phyloP scores from a whole-genome alignment of 2,797 vertebrate species.

The Lacerta bilineata region DNA sequence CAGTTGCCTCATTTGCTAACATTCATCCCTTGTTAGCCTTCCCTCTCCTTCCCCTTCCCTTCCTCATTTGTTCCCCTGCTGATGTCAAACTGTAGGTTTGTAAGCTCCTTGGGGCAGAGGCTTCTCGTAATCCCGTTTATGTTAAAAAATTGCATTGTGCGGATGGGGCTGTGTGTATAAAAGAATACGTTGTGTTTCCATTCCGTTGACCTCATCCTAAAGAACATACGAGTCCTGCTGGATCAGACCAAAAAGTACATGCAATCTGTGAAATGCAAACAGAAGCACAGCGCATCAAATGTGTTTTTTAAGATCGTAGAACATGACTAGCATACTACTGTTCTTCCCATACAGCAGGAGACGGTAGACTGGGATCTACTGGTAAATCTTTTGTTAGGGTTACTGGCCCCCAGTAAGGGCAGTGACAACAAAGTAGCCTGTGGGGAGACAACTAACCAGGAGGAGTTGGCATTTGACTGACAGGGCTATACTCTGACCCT shows the following conservation, averaged over 20 bases:
- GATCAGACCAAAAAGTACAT: not conserved
- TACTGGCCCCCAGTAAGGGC: not conserved
- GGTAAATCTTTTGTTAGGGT: not conserved
- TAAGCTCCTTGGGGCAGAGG: not conserved
- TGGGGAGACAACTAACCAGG: not conserved
- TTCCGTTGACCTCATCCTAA: not conserved
- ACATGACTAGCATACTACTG: no score
- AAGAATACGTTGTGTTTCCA: not conserved
- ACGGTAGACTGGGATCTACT: not conserved
- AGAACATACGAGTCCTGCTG: not conserved
- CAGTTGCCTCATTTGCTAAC: not conserved
- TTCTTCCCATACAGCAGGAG: not conserved
- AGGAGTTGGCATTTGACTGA: not conserved
- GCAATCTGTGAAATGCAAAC: no score
- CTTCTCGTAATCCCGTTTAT: not conserved
- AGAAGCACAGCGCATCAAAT: no score
- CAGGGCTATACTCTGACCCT: not conserved
- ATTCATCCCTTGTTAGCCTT: not conserved
- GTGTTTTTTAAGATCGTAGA: not conserved
- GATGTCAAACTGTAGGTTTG: not conserved
- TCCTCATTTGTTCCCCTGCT: not conserved
- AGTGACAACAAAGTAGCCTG: not conserved
- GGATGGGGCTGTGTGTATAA: not conserved
- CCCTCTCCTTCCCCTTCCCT: not conserved
- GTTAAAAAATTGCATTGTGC: not conserved